These are phyloP conservation scores for Lasius platythorax DNA, from an alignment of 2,888 invertebrate species.

Conservation along the genomic window DNA sequence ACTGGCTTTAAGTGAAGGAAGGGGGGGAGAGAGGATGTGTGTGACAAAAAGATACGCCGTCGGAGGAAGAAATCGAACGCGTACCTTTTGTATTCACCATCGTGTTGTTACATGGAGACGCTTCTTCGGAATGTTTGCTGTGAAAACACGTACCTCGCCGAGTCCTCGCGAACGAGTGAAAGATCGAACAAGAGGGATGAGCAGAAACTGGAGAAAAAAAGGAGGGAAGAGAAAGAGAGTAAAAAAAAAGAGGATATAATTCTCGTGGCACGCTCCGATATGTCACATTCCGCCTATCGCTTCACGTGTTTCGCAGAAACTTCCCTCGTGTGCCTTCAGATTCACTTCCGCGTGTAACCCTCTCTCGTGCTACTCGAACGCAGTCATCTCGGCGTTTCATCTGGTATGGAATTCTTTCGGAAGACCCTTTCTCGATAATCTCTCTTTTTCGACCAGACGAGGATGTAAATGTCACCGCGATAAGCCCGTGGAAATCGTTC, in stretches of 20 bases:
- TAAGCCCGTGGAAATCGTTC: slow-evolving; percentile 22
- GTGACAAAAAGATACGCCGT: slow-evolving; percentile 35
- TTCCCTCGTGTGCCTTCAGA: slow-evolving; percentile 50
- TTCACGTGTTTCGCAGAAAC: slow-evolving; percentile 21
- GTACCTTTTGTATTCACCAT: slow-evolving; percentile 66
- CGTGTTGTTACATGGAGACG: slow-evolving; percentile 67
- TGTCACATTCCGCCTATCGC: slow-evolving; percentile 57
- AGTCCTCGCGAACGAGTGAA: slow-evolving; percentile 55
- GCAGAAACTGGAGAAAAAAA: slow-evolving; percentile 8
- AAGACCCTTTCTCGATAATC: slow-evolving; percentile 46
- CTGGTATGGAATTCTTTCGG: slow-evolving; percentile 29
- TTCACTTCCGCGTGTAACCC: slow-evolving; percentile 50
- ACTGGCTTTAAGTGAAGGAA: slow-evolving; percentile 14
- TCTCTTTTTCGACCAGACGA: slow-evolving; percentile 30
- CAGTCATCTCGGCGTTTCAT: slow-evolving; percentile 49
- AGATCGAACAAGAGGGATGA: slow-evolving; percentile 40
- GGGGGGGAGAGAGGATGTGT: background rate
- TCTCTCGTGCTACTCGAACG: slow-evolving; percentile 18
- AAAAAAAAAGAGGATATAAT: slow-evolving; percentile 65
- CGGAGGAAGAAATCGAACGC: slow-evolving; percentile 68
- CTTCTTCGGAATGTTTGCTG: slow-evolving; percentile 75
- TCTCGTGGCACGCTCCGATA: slow-evolving; percentile 66
- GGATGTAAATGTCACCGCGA: slow-evolving; percentile 55
- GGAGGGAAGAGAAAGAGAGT: background rate
- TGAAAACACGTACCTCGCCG: slow-evolving; percentile 70